phyloP scores from a whole-genome alignment of 2,888 invertebrate genomes.

The Tridacna crocea region DNA sequence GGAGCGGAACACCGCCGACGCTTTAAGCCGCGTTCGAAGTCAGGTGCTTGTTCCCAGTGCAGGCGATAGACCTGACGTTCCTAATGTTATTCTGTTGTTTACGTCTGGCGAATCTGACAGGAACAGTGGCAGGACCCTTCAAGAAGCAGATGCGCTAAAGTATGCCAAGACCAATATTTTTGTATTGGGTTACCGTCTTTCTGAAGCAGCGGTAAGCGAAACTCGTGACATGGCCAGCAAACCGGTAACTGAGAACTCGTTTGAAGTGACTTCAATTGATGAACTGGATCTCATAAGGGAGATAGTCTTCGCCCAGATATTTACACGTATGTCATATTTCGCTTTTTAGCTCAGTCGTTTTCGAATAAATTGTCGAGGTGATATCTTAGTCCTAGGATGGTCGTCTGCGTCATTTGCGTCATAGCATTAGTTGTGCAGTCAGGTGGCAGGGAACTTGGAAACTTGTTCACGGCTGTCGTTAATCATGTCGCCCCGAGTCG shows the following conservation, averaged over 20 bases:
- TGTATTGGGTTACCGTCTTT: constrained; percentile 64
- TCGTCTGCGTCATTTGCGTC: no score
- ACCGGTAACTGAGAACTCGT: constrained; percentile 65
- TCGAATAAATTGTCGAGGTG: no score
- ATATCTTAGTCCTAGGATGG: no score
- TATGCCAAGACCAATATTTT: constrained; percentile 67
- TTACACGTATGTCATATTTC: constrained; percentile 62
- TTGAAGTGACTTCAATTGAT: constrained; percentile 45
- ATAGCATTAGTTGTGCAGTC: no score
- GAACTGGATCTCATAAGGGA: constrained; percentile 67
- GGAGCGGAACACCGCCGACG: constrained; percentile 68
- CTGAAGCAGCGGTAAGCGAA: constrained; percentile 55
- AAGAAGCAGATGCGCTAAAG: constrained; percentile 69
- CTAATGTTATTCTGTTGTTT: constrained; percentile 68
- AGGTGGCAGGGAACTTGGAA: no score
- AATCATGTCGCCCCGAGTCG: no score
- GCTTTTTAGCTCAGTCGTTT: no score
- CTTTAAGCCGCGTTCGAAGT: constrained; percentile 63
- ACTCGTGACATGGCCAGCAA: constrained; percentile 58
- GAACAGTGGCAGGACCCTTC: constrained; percentile 54
- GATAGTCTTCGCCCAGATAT: constrained; percentile 68
- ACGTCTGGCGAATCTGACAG: constrained; percentile 70
- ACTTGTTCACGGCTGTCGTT: no score
- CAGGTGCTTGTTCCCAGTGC: constrained; percentile 66
- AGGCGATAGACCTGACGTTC: constrained; percentile 62